Conservation (phyloP, 2,888 invertebrate genomes). For the Drosophila differens region DNA sequence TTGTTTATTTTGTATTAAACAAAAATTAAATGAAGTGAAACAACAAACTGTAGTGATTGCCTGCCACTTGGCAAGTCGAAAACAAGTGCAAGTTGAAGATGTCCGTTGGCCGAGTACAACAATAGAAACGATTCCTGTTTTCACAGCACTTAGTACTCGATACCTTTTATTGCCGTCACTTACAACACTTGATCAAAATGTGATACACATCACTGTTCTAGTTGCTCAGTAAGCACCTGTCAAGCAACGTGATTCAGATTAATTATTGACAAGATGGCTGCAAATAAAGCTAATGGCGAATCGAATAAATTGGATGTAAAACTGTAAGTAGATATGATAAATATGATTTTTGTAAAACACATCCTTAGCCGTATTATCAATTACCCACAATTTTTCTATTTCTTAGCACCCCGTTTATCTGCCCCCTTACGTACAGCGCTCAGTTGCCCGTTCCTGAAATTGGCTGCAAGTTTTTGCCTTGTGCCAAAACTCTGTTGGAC, state of each 20-base stretch:
- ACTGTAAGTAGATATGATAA: not conserved
- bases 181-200: not conserved
- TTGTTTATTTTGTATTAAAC: not conserved
- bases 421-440: conserved; percentile 29
- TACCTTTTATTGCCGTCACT: not conserved
- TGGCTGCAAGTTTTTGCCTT: conserved; percentile 53
- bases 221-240: not conserved
- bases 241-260: not conserved
- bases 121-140: not conserved
- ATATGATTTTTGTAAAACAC: not conserved
- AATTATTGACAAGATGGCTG: not conserved
- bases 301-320: too few species aligned
- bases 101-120: too few species aligned
- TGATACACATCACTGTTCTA: not conserved
- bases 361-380: not conserved
- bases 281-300: not conserved
- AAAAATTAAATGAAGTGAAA: not conserved
- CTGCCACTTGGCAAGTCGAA: not conserved
- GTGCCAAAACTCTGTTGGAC: conserved; percentile 40
- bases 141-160: not conserved
- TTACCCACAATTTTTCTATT: not conserved
- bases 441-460: conserved; percentile 39
- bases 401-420: conserved; percentile 36
- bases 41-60: not conserved
- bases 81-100: too few species aligned